Percentiles rank a stretch among this genome's conserved stretches.
These are phyloP conservation scores for Rachycentron canadum DNA, from an alignment of 2,797 vertebrate species.

Conservation along the genomic window DNA sequence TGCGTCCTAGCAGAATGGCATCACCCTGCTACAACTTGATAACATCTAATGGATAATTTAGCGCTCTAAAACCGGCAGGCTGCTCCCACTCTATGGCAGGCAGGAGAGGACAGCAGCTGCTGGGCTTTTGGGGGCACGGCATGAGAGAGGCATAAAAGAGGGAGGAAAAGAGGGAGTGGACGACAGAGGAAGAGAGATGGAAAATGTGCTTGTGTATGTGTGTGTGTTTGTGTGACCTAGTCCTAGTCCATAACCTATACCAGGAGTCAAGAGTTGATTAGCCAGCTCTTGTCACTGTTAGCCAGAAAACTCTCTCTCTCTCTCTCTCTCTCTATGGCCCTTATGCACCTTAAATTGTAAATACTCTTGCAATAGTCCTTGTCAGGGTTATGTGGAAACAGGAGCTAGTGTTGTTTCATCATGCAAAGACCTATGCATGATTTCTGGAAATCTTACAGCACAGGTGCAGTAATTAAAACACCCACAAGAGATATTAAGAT, in stretches of 20 bases:
- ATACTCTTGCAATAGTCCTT: conserved; percentile 14
- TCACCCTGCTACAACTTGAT: conserved; percentile 96
- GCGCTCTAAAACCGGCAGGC: conserved; percentile 89
- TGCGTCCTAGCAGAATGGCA: conserved; percentile 93
- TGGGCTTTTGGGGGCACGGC: conserved; percentile 60
- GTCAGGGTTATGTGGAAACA: neutral
- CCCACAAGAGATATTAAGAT: neutral
- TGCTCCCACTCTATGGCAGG: conserved; percentile 56
- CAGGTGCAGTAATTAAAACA: neutral
- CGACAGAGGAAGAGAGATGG: conserved; percentile 29
- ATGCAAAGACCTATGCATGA: neutral
- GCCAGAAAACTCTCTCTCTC: neutral
- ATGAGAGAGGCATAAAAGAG: conserved; percentile 45
- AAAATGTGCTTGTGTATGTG: conserved; percentile 38
- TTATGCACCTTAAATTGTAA: conserved; percentile 23
- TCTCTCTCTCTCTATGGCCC: neutral
- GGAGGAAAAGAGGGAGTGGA: conserved; percentile 40
- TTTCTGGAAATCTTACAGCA: conserved; percentile 10
- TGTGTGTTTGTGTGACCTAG: conserved; percentile 43
- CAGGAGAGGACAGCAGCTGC: conserved; percentile 70
- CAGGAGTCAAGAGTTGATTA: conserved; percentile 61
- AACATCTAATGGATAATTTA: conserved; percentile 98
- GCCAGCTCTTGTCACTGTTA: conserved; percentile 39
- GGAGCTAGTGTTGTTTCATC: neutral
- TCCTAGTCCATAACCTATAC: conserved; percentile 36